Percentiles rank a stretch among this genome's conserved stretches.
Conservation (phyloP, 2,888 invertebrate genomes). For the Pseudoips prasinana region DNA sequence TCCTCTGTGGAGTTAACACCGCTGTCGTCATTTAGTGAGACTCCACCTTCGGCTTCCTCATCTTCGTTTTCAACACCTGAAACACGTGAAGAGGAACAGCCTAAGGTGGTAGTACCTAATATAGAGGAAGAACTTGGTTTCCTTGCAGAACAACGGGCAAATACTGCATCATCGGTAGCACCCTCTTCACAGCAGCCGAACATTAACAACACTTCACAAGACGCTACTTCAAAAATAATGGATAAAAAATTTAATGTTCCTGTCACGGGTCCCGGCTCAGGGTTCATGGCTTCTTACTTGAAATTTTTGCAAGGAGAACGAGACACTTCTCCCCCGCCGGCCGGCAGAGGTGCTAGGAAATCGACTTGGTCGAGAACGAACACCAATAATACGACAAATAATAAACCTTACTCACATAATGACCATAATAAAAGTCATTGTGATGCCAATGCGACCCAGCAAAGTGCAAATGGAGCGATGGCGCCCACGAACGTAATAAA, state of each 20-base stretch:
- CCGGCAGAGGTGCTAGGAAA: constrained; percentile 85
- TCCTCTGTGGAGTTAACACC: constrained; percentile 85
- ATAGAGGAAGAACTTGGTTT: constrained; percentile 94
- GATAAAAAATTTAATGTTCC: constrained; percentile 84
- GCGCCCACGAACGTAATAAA: constrained; percentile 56
- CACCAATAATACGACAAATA: constrained; percentile 63
- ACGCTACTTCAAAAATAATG: constrained; percentile 74
- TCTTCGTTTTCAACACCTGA: constrained; percentile 80
- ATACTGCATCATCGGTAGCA: constrained; percentile 76
- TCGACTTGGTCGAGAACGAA: constrained; percentile 84
- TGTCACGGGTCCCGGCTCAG: constrained; percentile 84
- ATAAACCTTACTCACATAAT: constrained; percentile 61
- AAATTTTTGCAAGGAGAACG: constrained; percentile 92
- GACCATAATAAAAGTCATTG: constrained; percentile 65
- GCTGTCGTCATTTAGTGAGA: constrained; percentile 80
- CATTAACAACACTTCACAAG: constrained; percentile 73
- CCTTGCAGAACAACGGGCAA: constrained; percentile 84
- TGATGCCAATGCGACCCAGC: constrained; percentile 58
- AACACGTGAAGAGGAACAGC: constrained; percentile 86
- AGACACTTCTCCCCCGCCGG: constrained; percentile 90
- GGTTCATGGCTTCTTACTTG: constrained; percentile 93
- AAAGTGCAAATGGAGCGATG: constrained; percentile 73
- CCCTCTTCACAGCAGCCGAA: constrained; percentile 77
- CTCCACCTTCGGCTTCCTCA: constrained; percentile 81
- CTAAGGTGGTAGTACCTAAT: constrained; percentile 93